Evolutionary conservation across 2,797 vertebrate genomes (phyloP).

Genomic region (Acrossocheilus fasciatus): DNA sequence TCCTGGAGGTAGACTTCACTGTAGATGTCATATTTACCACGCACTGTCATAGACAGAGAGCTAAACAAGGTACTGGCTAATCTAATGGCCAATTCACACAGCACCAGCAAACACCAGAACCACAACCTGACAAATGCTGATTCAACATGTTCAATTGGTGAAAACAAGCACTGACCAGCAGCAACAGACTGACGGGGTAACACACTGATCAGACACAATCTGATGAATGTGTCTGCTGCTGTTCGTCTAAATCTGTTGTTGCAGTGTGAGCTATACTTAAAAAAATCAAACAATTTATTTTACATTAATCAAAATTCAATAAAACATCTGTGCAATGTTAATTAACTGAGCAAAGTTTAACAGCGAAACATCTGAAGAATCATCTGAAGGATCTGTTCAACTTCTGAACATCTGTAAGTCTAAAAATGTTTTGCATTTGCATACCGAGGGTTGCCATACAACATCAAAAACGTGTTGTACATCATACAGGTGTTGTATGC

Average conservation of each 20-base stretch:
- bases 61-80: not conserved
- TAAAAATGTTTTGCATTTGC: not conserved
- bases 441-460: not conserved
- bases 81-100: not conserved
- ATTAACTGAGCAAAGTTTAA: not conserved
- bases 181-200: not conserved
- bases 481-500: not conserved
- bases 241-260: not conserved
- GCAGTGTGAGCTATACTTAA: not conserved
- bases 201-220: not conserved
- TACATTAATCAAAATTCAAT: not conserved
- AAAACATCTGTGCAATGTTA: not conserved
- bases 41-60: not conserved
- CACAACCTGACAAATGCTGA: not conserved
- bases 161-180: not conserved
- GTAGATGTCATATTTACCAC: not conserved
- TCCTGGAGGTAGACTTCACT: not conserved
- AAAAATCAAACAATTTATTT: not conserved
- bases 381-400: not conserved
- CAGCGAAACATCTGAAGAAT: not conserved
- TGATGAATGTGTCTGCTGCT: not conserved
- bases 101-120: not conserved
- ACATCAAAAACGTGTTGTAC: not conserved
- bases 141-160: not conserved
- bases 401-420: not conserved